These are phyloP conservation scores for human (Homo sapiens) DNA, from an alignment of 2,113 vertebrate genomes.

Conservation along the genomic window DNA sequence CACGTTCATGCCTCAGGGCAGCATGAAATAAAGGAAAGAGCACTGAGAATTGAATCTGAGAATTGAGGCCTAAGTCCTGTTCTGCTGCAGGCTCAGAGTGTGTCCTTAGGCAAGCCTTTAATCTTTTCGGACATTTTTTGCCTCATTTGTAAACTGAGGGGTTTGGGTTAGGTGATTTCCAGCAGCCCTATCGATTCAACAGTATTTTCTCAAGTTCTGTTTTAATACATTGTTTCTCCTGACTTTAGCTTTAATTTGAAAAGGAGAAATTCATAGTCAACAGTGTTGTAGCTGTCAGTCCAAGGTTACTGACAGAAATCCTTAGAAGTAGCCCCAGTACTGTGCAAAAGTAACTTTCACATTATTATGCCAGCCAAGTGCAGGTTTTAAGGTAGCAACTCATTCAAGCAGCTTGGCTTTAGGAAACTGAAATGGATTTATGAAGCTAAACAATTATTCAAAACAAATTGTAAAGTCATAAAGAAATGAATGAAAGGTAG, in stretches of 20 bases:
- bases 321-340: not conserved
- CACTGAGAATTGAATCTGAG: not conserved
- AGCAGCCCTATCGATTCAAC: not conserved
- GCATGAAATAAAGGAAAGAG: not conserved
- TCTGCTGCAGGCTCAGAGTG: not conserved
- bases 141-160: constrained; percentile 29
- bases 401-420: not conserved
- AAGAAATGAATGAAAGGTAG: not conserved
- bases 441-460: not conserved
- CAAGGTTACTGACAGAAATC: not conserved
- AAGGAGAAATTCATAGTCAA: not conserved
- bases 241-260: constrained; percentile 21
- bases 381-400: not conserved
- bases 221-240: not conserved
- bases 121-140: constrained; percentile 1
- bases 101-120: not conserved
- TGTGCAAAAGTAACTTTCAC: not conserved
- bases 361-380: not conserved
- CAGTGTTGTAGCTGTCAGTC: not conserved
- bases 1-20: not conserved
- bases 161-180: constrained; percentile 23
- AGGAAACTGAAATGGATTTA: not conserved
- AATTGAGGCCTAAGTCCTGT: not conserved
- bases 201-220: not conserved
- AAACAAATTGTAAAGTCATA: not conserved